phyloP scores from a whole-genome alignment of 2,113 vertebrate species.

The Salvelinus sp. region DNA sequence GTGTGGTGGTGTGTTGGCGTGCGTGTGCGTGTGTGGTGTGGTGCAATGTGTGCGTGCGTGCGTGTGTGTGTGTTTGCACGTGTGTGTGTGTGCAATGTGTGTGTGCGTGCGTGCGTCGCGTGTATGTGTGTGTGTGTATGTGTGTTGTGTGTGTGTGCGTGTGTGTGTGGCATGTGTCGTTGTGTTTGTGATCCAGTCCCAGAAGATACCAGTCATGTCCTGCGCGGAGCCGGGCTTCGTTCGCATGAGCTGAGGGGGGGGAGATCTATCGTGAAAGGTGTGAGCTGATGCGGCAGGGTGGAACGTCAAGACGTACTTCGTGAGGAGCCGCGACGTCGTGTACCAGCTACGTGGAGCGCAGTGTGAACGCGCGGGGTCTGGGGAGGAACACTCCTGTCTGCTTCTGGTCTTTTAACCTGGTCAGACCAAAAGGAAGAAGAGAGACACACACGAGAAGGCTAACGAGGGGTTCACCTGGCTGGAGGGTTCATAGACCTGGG shows the following conservation, averaged over 20 bases:
- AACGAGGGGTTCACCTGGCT: constrained; percentile 63
- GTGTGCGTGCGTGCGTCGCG: no score
- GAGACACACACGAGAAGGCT: constrained; percentile 88
- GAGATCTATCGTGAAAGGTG: constrained; percentile 87
- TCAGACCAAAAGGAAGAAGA: constrained; percentile 88
- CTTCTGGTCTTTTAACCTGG: constrained; percentile 85
- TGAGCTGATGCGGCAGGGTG: constrained; percentile 90
- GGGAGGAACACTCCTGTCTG: constrained; percentile 84
- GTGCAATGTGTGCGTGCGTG: no score
- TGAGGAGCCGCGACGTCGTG: constrained; percentile 77
- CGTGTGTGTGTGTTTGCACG: no score
- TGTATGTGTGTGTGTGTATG: no score
- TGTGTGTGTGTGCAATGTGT: no score
- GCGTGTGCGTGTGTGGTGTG: no score
- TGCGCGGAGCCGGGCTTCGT: constrained; percentile 84
- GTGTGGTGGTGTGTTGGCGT: no score
- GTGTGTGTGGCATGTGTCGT: no score
- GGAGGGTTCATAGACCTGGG: constrained; percentile 36
- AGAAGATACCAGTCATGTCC: constrained; percentile 83
- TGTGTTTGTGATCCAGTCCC: no score
- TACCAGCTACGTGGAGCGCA: constrained; percentile 73
- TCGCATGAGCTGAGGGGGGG: constrained; percentile 83
- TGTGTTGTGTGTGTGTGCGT: no score
- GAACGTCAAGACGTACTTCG: constrained; percentile 87
- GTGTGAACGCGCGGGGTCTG: constrained; percentile 67